phyloP scores from a whole-genome alignment of 1,140 invertebrate genomes.

The Oryzaephilus surinamensis region DNA sequence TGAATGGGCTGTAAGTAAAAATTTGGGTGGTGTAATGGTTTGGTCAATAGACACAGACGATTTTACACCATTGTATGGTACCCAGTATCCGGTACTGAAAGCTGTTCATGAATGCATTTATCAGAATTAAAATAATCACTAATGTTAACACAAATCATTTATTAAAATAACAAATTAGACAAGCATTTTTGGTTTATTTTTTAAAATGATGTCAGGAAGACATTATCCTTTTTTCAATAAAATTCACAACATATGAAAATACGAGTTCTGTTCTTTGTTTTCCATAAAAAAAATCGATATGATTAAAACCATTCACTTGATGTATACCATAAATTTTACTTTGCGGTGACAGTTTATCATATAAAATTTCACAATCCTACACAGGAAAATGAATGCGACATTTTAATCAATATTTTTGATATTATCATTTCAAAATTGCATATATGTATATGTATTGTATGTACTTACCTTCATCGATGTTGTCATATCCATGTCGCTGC shows the following conservation, averaged over 20 bases:
- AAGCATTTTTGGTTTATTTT: too few relatives aligned
- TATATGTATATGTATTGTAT: background rate
- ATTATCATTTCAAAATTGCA: background rate
- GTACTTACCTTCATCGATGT: background rate
- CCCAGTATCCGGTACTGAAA: conserved; percentile 47
- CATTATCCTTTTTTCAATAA: too few relatives aligned
- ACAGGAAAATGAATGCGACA: background rate
- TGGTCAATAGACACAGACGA: conserved; percentile 66
- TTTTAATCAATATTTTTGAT: too few relatives aligned
- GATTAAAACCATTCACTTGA: background rate
- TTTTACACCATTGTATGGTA: conserved; percentile 37
- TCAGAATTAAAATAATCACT: too few relatives aligned
- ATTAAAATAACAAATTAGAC: too few relatives aligned
- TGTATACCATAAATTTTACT: background rate
- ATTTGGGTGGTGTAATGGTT: conserved; percentile 54
- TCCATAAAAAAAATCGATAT: background rate
- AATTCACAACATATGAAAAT: too few relatives aligned
- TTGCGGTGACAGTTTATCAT: background rate
- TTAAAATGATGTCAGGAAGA: too few relatives aligned
- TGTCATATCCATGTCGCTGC: background rate
- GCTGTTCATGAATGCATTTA: conserved; percentile 45
- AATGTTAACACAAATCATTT: too few relatives aligned
- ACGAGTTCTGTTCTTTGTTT: background rate
- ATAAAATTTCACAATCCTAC: background rate
- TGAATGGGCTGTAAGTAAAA: conserved; percentile 19